Evolutionary conservation across 1,140 invertebrate species (phyloP), one percentile per base, ranked within the genome.

Genomic region (Drosophila seguyi): DNA sequence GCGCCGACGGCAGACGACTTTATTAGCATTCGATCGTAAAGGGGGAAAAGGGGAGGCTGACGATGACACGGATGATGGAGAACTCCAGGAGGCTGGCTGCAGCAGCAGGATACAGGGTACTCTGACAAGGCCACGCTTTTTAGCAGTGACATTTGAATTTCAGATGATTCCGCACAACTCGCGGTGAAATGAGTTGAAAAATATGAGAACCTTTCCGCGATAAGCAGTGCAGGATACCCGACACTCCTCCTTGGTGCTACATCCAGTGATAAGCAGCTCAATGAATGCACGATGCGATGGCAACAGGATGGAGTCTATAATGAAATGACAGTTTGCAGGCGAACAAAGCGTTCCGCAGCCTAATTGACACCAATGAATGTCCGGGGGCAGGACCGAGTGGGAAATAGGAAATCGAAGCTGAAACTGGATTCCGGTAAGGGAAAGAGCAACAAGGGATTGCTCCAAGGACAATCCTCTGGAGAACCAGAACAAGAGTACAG

Each of bases 161-260:
- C 55, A 76, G 80, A 75, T 90, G 80, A 71, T 69, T 47, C 57
- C 67, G 31, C 60, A 58, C 57, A 68, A 79, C 74, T 55, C 74
- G 47, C 79, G 22, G 78, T 68, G 73, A 85, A 91, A 88, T 92
- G 90, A 85, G 63, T 88, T 83, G 86, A 83, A 92, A 92, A 92
- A 92, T 92, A 79, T 91, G 91, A 84, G 58, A 27, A 47, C 34
- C 41, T 42, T 39, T 2, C 31, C 20, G 18, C 5, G 59, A 68
- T 52, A 34, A 27, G 16, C 58, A 42, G 50, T 48, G 20, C 41
- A 41, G 50, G 39, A 65, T 59, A 62, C 45, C 50, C 44, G 38
- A 79, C 53, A 39, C 27, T 10, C 39, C 45, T 29, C 53, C 44
- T 14, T n/a, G 11, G 20, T 29, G 52, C 73, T n/a, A 48, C 71